A percentile compares a stretch with the other conserved stretches of the same genome.
phyloP scores from a whole-genome alignment of 2,888 invertebrate species.

The Pollenia amentaria region DNA sequence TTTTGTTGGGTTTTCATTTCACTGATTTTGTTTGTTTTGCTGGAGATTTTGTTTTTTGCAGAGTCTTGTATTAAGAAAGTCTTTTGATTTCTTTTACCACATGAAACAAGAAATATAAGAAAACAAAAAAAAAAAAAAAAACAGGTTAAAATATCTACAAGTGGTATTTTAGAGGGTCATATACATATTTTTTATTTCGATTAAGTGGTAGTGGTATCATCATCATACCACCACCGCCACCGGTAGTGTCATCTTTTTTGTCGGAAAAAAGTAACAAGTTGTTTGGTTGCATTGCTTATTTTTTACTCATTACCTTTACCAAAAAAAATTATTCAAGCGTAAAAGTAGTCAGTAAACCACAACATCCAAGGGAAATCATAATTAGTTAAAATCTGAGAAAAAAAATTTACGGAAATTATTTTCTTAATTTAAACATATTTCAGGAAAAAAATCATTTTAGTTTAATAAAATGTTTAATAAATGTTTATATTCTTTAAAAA shows the following conservation, averaged over 20 bases:
- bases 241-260: constrained; percentile 49
- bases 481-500: too few relatives aligned
- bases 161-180: constrained; percentile 68
- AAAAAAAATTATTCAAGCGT: constrained; percentile 63
- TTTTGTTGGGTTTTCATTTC: constrained; percentile 66
- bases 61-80: constrained; percentile 55
- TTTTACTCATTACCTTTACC: constrained; percentile 19
- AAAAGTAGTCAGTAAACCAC: constrained; percentile 61
- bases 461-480: background rate
- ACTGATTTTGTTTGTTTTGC: constrained; percentile 60
- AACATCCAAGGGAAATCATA: constrained; percentile 41
- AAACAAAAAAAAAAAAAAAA: constrained; percentile 16
- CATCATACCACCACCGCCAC: constrained; percentile 41
- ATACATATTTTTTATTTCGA: constrained; percentile 13
- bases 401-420: background rate
- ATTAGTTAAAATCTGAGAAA: background rate
- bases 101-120: constrained; percentile 36
- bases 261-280: constrained; percentile 11
- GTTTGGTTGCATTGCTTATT: constrained; percentile 29
- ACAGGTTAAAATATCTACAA: constrained; percentile 65
- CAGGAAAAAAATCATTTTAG: constrained; percentile 30
- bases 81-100: constrained; percentile 57
- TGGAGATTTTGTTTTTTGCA: background rate
- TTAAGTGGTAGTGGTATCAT: constrained; percentile 1
- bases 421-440: background rate